Base-by-base conservation (phyloP, 1,140 invertebrate species). In the Marisa cornuarietis region DNA sequence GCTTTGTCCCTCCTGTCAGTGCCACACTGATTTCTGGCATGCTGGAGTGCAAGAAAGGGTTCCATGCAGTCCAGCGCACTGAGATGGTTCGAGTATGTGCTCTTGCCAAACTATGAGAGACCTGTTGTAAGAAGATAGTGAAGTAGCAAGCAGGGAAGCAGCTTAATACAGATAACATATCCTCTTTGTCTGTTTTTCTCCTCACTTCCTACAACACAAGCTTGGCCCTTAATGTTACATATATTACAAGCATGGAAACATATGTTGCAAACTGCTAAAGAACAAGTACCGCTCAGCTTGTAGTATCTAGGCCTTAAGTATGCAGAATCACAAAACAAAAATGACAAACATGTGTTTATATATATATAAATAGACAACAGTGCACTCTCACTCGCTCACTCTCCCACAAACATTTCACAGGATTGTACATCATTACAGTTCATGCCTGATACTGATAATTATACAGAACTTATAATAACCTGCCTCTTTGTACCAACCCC, bases 31-130 rank as follows among this genome's bases (percentile, higher is more conserved):
- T 79, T 42, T 88, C 85, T 0, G 66, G 79, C 14, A 62, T 80
- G 51, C 65, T 85, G 52, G 83, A 71, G 24, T 88, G 84, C 1
- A 84, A 68, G 71, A 91, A 87, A 14, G 90, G 90, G 71, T 85
- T 89, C 87, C 87, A 91, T 5, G 86, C 87, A 26, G 88, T 85
- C 90, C 90, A 91, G 42, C 90, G 83, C 8, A 91, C 74, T 0
- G 84, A 81, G 13, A 89, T 85, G 22, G 84, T 87, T 52, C 87
- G 78, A 26, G 86, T 87, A 63, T 85, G 84, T 51, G 87, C 83
- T 22, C 86, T 76, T 4, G 82, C 80, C 24, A 88, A 63, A 68
- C 82, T 86, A 24, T 79, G 79, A 54, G 83, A 84, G 58, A 85
- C 72, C 87, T 88, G 81, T 74, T 24, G n/a, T 22, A 22, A 24